Base-by-base conservation (phyloP, 2,888 invertebrate species). In the Pandemis cinnamomeana region DNA sequence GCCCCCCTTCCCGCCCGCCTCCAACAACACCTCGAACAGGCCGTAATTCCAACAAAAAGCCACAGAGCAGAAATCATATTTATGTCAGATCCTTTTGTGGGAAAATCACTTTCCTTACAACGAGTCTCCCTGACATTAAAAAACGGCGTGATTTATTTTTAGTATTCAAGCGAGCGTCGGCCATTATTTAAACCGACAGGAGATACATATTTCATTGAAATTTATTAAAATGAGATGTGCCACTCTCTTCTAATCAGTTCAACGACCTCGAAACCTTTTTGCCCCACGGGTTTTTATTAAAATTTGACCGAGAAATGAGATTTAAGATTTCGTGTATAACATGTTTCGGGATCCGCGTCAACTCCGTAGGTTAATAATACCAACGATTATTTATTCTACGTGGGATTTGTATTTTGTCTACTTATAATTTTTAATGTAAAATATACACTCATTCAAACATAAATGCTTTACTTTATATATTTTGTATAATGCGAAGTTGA, bases 131-230 rank as follows among this genome's bases (percentile, higher is more conserved):
- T 78, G 78, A 81, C 83, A 85, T 86, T 84, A 84, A 86, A 86
- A 86, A 81, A 77, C 79, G 58, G 61, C 78, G 75, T 83, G 86
- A 86, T 86, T 86, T 86, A 87, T 87, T 80, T 77, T 79, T 81
- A 82, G 80, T 80, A 84, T 84, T 83, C 80, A 75, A 77, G 71
- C 78, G 78, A 75, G 73, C 77, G 62, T 58, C 69, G 20, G 70
- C 78, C 82, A 83, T 84, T 82, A 84, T 79, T 83, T 81, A 82
- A 80, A 82, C 77, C 75, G 72, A 76, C 62, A 72, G 79, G 78
- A 81, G 82, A 82, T 80, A 83, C 78, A 82, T 83, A 84, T 85
- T 83, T 86, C 81, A 82, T 81, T 76, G 77, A 79, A 81, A 83
- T 83, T 81, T 79, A 80, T 83, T 82, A 81, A 81, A 85, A 80